These are phyloP conservation scores for Oedothorax gibbosus DNA, from an alignment of 1,140 invertebrate species.

Conservation along the genomic window DNA sequence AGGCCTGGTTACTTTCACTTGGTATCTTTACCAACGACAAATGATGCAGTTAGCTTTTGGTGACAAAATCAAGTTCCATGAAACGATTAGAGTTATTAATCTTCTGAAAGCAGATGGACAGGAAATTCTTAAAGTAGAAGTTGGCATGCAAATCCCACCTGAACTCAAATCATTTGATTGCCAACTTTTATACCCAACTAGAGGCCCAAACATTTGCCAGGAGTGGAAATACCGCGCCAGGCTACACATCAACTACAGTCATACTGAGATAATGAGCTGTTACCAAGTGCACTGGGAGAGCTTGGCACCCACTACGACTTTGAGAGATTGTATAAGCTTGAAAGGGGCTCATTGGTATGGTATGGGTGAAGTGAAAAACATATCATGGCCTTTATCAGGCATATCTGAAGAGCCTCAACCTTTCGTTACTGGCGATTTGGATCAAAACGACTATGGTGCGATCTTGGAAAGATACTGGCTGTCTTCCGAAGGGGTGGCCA, in stretches of 20 bases:
- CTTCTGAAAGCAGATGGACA: conserved; percentile 60
- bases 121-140: conserved; percentile 58
- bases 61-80: conserved; percentile 60
- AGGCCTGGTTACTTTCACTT: conserved; percentile 57
- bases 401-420: conserved; percentile 79
- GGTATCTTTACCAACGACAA: conserved; percentile 59
- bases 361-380: conserved; percentile 80
- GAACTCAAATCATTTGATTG: conserved; percentile 62
- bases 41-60: conserved; percentile 56
- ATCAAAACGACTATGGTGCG: conserved; percentile 79
- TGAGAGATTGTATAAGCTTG: conserved; percentile 87
- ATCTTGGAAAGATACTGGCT: conserved; percentile 85
- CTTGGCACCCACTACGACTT: conserved; percentile 71
- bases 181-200: conserved; percentile 30
- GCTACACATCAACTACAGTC: conserved; percentile 61
- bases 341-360: conserved; percentile 67
- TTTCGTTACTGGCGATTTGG: conserved; percentile 81
- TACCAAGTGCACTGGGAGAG: conserved; percentile 87
- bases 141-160: conserved; percentile 62
- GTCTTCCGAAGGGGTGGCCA: conserved; percentile 84
- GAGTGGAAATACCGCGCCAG: conserved; percentile 64
- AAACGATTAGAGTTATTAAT: conserved; percentile 53
- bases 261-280: conserved; percentile 70
- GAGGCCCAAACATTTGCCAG: conserved; percentile 60
- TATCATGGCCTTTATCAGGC: conserved; percentile 83